Evolutionary conservation across 2,113 vertebrate genomes (phyloP).

Genomic region (Gymnobelideus leadbeateri): DNA sequence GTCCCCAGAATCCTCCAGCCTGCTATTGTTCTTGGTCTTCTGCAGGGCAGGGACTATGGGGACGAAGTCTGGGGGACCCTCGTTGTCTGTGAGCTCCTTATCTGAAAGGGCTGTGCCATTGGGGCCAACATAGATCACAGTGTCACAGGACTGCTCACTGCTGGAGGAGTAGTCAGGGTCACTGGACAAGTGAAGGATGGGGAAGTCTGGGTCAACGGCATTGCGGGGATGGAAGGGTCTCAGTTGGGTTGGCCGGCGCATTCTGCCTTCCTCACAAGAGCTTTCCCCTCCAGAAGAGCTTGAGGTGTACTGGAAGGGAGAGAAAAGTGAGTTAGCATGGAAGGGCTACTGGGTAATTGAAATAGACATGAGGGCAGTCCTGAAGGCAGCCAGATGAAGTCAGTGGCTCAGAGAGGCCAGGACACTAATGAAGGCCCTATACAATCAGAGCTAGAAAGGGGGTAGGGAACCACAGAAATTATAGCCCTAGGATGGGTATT

Average conservation of each 20-base stretch:
- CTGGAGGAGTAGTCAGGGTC: slow-evolving; percentile 98
- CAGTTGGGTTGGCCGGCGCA: slow-evolving; percentile 96
- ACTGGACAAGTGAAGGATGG: slow-evolving; percentile 91
- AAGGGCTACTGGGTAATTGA: fast-evolving
- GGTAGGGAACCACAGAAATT: background rate
- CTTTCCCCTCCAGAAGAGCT: slow-evolving; percentile 99
- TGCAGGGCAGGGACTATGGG: slow-evolving; percentile 96
- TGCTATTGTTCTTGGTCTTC: slow-evolving; percentile 87
- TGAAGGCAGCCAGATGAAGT: fast-evolving
- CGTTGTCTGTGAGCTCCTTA: slow-evolving; percentile 96
- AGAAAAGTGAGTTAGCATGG: background rate
- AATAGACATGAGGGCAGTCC: fast-evolving
- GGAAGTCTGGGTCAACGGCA: slow-evolving; percentile 89
- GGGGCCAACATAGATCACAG: slow-evolving; percentile 97
- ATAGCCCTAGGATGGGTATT: background rate
- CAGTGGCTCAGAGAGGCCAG: background rate
- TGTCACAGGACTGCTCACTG: slow-evolving; percentile 99
- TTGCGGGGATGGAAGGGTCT: slow-evolving; percentile 93
- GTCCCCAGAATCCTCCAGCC: slow-evolving; percentile 87
- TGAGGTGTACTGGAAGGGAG: slow-evolving; percentile 92
- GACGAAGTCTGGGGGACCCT: slow-evolving; percentile 97
- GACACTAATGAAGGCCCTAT: background rate
- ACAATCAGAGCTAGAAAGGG: background rate
- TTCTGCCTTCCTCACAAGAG: slow-evolving; percentile 97
- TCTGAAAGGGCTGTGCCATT: slow-evolving; percentile 96